Percentiles rank a stretch among this genome's conserved stretches.
These are phyloP conservation scores for Macaca fascicularis DNA, from an alignment of 2,113 vertebrate species.

Conservation along the genomic window T2T-MFA8v1.1 NC_088375.1:176671001-176671500, in stretches of 20 bases:
- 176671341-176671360: background rate
- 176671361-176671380: background rate
- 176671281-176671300: slow-evolving; percentile 37
- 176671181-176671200: background rate
- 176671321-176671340: slow-evolving; percentile 38
- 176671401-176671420: background rate
- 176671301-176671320: slow-evolving; percentile 39
- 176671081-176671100: background rate
- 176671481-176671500: slow-evolving; percentile 14
- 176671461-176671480: background rate
- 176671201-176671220: slow-evolving; percentile 1
- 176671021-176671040: background rate
- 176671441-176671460: slow-evolving; percentile 34
- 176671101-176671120: slow-evolving; percentile 26
- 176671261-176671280: slow-evolving; percentile 24
- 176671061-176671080: background rate
- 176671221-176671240: slow-evolving; percentile 23
- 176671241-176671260: background rate
- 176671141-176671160: background rate
- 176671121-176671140: background rate
- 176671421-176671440: background rate
- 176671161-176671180: background rate
- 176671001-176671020: background rate
- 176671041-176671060: background rate
- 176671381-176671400: background rate